These are phyloP conservation scores for Jordanella pulchra DNA, from an alignment of 2,797 vertebrate genomes.

Conservation along the genomic window DNA sequence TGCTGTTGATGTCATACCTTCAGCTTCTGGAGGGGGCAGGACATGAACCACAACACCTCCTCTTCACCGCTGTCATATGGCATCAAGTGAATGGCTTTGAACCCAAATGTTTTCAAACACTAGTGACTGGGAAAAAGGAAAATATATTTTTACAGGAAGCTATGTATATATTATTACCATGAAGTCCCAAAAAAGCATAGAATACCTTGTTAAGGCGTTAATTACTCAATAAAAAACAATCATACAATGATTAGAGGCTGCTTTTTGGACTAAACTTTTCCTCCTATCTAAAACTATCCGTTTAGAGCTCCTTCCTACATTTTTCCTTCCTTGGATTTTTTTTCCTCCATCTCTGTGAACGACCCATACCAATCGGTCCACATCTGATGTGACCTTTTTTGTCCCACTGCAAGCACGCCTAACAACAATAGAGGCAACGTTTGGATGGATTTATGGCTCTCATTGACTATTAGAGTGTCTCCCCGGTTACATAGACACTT, in stretches of 20 bases:
- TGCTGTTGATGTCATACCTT: constrained; percentile 77
- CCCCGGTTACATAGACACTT: constrained; percentile 64
- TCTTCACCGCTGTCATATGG: constrained; percentile 54
- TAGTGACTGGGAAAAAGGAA: constrained; percentile 7
- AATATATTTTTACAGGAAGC: constrained; percentile 9
- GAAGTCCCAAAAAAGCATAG: not conserved
- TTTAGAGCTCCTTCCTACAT: constrained; percentile 15
- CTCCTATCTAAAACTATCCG: not conserved
- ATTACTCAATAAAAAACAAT: not conserved
- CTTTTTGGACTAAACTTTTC: not conserved
- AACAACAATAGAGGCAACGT: constrained; percentile 61
- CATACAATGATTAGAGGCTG: not conserved
- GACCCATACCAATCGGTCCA: constrained; percentile 41
- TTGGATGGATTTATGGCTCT: constrained; percentile 65
- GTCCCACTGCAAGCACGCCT: constrained; percentile 39
- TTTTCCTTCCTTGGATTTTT: constrained; percentile 30
- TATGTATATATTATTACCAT: not conserved
- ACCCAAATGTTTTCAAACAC: constrained; percentile 37
- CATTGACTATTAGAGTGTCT: constrained; percentile 53
- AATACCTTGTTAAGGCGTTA: not conserved
- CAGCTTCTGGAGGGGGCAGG: constrained; percentile 56
- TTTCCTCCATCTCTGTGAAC: constrained; percentile 8
- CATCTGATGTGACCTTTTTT: constrained; percentile 60
- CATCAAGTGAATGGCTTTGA: constrained; percentile 52
- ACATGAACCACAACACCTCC: constrained; percentile 66